A percentile compares a stretch with the other conserved stretches of the same genome.
These are phyloP conservation scores for Ypsolopha scabrella DNA, from an alignment of 2,888 invertebrate genomes.

Conservation along the genomic window DNA sequence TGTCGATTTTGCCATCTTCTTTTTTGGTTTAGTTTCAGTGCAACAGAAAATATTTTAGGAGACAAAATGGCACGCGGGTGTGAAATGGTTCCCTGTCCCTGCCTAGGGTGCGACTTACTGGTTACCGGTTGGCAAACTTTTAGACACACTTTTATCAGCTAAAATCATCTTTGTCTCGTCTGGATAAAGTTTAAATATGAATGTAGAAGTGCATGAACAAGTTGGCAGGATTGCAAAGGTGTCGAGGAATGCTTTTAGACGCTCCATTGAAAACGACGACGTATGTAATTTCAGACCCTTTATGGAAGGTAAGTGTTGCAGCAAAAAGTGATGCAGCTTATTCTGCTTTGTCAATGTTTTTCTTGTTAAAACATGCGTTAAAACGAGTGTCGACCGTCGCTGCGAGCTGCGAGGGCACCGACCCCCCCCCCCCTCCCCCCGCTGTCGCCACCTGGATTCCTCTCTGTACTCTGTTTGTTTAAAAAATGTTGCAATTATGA, in stretches of 20 bases:
- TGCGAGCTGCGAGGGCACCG: too few relatives aligned
- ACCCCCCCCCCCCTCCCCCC: too few relatives aligned
- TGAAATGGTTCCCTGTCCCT: too few relatives aligned
- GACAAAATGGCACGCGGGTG: too few relatives aligned
- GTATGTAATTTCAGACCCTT: slow-evolving; percentile 54
- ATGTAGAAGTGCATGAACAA: background rate
- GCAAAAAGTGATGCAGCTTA: background rate
- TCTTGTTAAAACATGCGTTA: background rate
- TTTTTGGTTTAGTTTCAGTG: too few relatives aligned
- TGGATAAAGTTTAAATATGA: background rate
- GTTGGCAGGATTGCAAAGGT: slow-evolving; percentile 3
- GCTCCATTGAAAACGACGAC: slow-evolving; percentile 50
- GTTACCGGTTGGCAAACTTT: background rate
- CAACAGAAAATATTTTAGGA: too few relatives aligned
- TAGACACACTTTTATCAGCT: background rate
- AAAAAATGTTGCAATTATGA: too few relatives aligned
- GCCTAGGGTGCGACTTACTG: background rate
- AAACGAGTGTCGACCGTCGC: too few relatives aligned
- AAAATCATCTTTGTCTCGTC: background rate
- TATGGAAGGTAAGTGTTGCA: slow-evolving; percentile 36
- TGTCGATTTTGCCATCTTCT: too few relatives aligned
- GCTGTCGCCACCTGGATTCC: too few relatives aligned
- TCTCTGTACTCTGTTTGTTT: too few relatives aligned
- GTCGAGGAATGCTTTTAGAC: slow-evolving; percentile 42
- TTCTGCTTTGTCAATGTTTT: background rate